Base-by-base conservation (phyloP, 2,113 vertebrate genomes). In the Alectura lathami region DNA sequence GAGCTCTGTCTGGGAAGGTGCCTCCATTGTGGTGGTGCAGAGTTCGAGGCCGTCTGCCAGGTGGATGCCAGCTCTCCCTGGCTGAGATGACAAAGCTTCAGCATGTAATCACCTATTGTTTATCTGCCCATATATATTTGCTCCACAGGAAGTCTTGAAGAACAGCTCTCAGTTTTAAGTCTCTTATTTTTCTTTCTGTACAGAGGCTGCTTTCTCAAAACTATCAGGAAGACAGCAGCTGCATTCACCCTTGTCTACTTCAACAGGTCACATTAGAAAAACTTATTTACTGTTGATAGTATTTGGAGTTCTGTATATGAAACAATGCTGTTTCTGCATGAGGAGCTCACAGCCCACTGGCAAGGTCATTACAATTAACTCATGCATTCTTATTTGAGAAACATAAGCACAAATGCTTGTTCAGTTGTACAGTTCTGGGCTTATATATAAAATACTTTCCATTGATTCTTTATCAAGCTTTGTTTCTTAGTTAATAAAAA, bases 321-420 rank as follows among this genome's bases (percentile, higher is more conserved):
- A 93, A 89, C 34, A 89, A 76, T 1, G 4, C 93, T 86, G 77
- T 74, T 93, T 94, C 91, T 95, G 74, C 84, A 60, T 93, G 83
- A 85, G 83, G 38, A 86, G n/a, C 70, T 88, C 76, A 73, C 60
- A 93, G 67, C 92, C 90, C 81, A 81, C 36, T 89, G 91, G 93
- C 93, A 95, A 97, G 90, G 88, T 91, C 94, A 92, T 57, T 82
- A 20, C 42, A 86, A 92, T 95, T 92, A 88, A 40, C 17, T 88
- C 40, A n/a, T 1, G 29, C 77, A 62, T 86, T 78, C 32, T 95
- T 86, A 79, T 89, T 77, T 74, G 77, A 86, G 48, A 78, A 94
- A 83, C 78, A 29, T 56, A 93, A 69, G 57, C 47, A 51, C 62
- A 88, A 88, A 69, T 85, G 66, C 17, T 82, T 17, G 3, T 62